phyloP scores from a whole-genome alignment of 2,797 vertebrate genomes.

The Apodemus agrarius region DNA sequence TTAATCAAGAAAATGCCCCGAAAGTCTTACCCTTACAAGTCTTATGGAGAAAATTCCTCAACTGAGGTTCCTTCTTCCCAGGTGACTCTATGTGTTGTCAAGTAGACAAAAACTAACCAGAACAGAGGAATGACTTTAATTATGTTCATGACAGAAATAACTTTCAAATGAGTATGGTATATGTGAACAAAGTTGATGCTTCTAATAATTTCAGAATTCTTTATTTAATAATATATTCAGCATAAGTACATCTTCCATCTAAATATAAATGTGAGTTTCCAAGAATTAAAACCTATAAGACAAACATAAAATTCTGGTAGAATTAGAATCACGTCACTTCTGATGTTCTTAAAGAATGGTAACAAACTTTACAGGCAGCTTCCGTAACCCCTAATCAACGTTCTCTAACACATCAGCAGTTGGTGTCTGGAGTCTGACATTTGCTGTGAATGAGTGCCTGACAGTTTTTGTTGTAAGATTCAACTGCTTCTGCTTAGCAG shows the following conservation, averaged over 20 bases:
- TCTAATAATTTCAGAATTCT: constrained; percentile 67
- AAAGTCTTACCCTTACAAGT: neutral
- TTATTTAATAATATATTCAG: constrained; percentile 61
- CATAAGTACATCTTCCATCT: constrained; percentile 62
- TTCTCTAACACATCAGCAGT: constrained; percentile 84
- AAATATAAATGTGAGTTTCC: constrained; percentile 72
- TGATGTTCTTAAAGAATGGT: constrained; percentile 76
- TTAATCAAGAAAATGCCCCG: neutral
- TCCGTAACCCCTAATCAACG: constrained; percentile 85
- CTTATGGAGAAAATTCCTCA: neutral
- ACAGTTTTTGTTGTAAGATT: constrained; percentile 76
- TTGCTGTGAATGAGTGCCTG: constrained; percentile 86
- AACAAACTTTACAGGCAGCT: constrained; percentile 76
- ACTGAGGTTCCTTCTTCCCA: neutral
- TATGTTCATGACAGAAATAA: neutral
- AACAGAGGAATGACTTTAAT: neutral
- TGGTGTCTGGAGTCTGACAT: constrained; percentile 83
- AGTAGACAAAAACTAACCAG: neutral
- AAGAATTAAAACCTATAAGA: constrained; percentile 71
- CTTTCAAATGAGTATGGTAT: neutral
- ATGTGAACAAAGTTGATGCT: constrained; percentile 28
- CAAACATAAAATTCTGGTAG: constrained; percentile 76
- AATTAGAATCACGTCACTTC: constrained; percentile 82
- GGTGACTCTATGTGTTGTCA: neutral
- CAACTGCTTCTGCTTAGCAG: constrained; percentile 61